Evolutionary conservation across 2,888 invertebrate genomes (phyloP).

Genomic region (Stenolophus ochropezus): DNA sequence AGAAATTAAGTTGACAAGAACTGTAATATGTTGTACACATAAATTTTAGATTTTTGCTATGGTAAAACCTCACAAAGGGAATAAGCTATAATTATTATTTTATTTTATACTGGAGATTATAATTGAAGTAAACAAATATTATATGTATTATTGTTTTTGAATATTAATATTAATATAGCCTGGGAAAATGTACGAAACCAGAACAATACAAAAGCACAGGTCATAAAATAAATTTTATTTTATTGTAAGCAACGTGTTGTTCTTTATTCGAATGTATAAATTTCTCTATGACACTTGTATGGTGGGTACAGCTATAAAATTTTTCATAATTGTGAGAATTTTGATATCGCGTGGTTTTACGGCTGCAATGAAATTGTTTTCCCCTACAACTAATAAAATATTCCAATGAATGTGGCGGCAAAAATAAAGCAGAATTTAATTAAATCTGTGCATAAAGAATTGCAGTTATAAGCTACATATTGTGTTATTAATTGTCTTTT

Average conservation of each 20-base stretch:
- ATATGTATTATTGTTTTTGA: no score
- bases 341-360: neutral
- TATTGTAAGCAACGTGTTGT: neutral
- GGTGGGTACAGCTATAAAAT: neutral
- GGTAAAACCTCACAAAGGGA: no score
- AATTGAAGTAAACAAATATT: no score
- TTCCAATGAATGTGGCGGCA: neutral
- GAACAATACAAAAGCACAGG: neutral
- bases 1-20: no score
- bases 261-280: neutral
- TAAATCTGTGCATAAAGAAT: neutral
- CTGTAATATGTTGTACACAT: no score
- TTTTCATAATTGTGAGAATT: slow-evolving; percentile 14
- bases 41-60: no score
- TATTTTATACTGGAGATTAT: no score
- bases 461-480: neutral
- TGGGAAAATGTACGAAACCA: neutral
- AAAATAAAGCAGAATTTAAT: neutral
- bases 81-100: no score
- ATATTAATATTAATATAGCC: neutral
- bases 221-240: neutral
- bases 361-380: slow-evolving; percentile 6
- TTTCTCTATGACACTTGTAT: neutral
- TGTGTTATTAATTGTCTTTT: no score
- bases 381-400: slow-evolving; percentile 8